Evolutionary conservation across 1,140 invertebrate genomes (phyloP).

Genomic region (Pseudomyrmex concolor): DNA sequence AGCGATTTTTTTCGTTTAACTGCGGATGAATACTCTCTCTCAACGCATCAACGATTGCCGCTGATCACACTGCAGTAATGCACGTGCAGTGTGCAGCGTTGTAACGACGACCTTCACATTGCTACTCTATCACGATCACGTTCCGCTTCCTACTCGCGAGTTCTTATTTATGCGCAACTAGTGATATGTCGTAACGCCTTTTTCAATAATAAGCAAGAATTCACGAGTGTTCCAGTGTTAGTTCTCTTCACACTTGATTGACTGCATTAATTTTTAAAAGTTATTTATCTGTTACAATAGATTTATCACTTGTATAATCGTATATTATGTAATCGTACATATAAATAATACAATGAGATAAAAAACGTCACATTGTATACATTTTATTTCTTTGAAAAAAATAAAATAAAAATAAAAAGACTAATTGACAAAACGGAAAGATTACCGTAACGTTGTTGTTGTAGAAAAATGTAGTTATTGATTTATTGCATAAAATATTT

Average conservation of each 20-base stretch:
- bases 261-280: background rate
- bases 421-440: no score
- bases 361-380: no score
- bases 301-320: no score
- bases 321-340: no score
- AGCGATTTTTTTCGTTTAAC: no score
- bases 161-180: conserved; percentile 54
- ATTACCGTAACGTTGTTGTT: no score
- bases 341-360: no score
- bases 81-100: background rate
- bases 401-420: no score
- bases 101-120: conserved; percentile 67
- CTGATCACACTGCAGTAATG: background rate
- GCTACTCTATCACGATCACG: conserved; percentile 55
- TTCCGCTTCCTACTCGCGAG: conserved; percentile 48
- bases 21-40: background rate
- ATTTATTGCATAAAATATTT: no score
- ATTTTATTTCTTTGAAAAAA: no score
- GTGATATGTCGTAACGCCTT: conserved; percentile 45
- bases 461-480: no score
- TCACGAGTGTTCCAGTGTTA: background rate
- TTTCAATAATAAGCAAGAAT: conserved; percentile 46
- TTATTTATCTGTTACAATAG: no score
- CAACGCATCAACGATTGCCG: background rate
- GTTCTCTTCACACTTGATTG: background rate